phyloP scores from a whole-genome alignment of 2,797 vertebrate species.

The Fundulus diaphanus region DNA sequence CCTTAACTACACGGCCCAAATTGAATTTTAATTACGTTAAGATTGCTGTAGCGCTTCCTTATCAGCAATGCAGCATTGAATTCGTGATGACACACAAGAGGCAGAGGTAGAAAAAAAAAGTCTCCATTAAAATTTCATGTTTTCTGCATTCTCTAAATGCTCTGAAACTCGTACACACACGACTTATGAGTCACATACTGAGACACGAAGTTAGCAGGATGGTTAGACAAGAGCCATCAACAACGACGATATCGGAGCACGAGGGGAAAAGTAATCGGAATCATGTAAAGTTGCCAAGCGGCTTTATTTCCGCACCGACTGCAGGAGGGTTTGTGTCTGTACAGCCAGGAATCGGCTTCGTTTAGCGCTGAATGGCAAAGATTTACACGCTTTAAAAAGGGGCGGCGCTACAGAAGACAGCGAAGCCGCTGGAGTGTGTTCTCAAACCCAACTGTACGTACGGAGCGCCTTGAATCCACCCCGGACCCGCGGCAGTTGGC shows the following conservation, averaged over 20 bases:
- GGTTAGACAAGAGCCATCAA: slow-evolving; percentile 50
- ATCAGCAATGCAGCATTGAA: slow-evolving; percentile 74
- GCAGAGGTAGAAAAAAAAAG: slow-evolving; percentile 35
- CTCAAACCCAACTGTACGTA: no score
- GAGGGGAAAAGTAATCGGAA: slow-evolving; percentile 35
- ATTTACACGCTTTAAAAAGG: no score
- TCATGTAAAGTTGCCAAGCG: slow-evolving; percentile 35
- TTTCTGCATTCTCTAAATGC: slow-evolving; percentile 58
- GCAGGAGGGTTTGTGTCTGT: no score
- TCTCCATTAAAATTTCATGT: slow-evolving; percentile 73
- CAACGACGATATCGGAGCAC: slow-evolving; percentile 41
- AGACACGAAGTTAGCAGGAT: slow-evolving; percentile 53
- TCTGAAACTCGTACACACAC: slow-evolving; percentile 30
- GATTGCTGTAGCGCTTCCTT: slow-evolving; percentile 62
- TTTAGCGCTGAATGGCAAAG: no score
- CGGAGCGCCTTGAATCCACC: no score
- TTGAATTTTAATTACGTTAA: slow-evolving; percentile 74
- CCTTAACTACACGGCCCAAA: slow-evolving; percentile 58
- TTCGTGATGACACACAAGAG: slow-evolving; percentile 70
- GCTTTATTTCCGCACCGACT: no score
- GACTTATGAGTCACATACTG: slow-evolving; percentile 37
- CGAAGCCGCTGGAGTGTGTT: no score
- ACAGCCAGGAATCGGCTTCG: no score
- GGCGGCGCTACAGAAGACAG: no score
- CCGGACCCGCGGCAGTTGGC: no score